A percentile compares a stretch with the other conserved stretches of the same genome.
Conservation (phyloP, 1,140 invertebrate species). For the Steinernema khuongi region DNA sequence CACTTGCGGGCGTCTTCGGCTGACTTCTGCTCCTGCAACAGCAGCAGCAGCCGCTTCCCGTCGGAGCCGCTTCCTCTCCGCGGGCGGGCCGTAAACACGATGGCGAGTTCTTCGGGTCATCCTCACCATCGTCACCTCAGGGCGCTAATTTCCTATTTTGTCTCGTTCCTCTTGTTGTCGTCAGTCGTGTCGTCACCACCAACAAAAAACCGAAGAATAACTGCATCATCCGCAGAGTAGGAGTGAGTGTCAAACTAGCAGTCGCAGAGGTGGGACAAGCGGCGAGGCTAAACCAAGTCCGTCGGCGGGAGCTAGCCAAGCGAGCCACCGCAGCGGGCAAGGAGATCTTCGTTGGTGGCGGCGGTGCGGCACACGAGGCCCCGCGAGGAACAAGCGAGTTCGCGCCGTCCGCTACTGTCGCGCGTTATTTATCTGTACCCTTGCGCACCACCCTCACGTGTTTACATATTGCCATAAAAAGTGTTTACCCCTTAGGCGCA, state of each 20-base stretch:
- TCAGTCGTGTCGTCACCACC: neutral
- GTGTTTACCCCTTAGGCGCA: neutral
- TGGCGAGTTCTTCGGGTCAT: neutral
- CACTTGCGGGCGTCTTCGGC: constrained; percentile 10
- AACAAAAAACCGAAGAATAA: neutral
- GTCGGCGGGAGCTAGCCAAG: constrained; percentile 8
- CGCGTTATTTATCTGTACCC: neutral
- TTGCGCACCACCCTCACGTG: neutral
- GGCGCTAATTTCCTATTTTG: neutral
- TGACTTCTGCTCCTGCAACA: constrained; percentile 6
- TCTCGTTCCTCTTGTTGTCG: neutral
- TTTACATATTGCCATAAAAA: neutral
- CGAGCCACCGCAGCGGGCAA: constrained; percentile 8
- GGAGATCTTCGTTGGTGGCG: constrained; percentile 3
- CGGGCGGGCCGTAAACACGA: too few relatives aligned
- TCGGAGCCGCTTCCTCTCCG: too few relatives aligned
- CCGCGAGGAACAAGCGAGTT: constrained; percentile 8
- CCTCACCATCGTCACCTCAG: neutral
- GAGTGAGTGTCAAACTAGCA: neutral
- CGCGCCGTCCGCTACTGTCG: neutral
- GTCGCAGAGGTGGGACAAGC: neutral
- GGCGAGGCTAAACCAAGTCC: neutral
- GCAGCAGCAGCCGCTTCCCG: too few relatives aligned
- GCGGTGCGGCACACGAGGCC: constrained; percentile 8
- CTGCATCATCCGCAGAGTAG: neutral